These are phyloP conservation scores for Neosalanx taihuensis DNA, from an alignment of 2,797 vertebrate species.

Conservation along the genomic window DNA sequence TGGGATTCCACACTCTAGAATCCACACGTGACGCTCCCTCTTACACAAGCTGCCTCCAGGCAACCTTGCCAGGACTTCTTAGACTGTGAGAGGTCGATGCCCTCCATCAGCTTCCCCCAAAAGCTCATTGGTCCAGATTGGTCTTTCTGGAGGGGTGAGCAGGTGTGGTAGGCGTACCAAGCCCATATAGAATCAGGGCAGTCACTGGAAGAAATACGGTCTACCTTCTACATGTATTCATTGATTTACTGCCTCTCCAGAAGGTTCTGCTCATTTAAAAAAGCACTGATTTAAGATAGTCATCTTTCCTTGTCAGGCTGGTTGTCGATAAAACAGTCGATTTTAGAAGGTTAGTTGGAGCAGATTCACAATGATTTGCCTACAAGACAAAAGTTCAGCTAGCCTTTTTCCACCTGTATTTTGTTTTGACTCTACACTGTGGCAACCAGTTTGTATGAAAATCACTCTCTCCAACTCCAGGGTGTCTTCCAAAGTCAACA, in stretches of 20 bases:
- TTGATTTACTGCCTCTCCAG: constrained; percentile 50
- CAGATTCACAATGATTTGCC: not conserved
- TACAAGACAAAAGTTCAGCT: not conserved
- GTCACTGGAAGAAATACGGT: not conserved
- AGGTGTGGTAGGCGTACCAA: constrained; percentile 51
- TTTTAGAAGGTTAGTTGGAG: constrained; percentile 16
- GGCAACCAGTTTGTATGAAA: constrained; percentile 16
- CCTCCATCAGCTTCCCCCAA: constrained; percentile 18
- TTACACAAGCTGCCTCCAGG: constrained; percentile 27
- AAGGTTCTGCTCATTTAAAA: constrained; percentile 1
- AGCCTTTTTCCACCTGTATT: not conserved
- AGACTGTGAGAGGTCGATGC: constrained; percentile 36
- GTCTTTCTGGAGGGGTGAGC: not conserved
- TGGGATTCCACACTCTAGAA: constrained; percentile 34
- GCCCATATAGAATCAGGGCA: not conserved
- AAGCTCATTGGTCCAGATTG: no score
- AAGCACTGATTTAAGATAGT: constrained; percentile 20
- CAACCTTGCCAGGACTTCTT: constrained; percentile 28
- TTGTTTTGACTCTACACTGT: not conserved
- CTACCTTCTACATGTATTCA: constrained; percentile 41
- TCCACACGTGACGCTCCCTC: constrained; percentile 47
- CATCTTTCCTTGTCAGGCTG: constrained; percentile 20
- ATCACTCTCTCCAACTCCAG: not conserved
- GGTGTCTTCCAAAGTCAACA: constrained; percentile 26
- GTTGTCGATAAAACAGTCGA: constrained; percentile 25